Evolutionary conservation across 37 sponge, comb jelly and placozoan species (phyloP), one percentile per base, ranked within the genome.

Genomic region (Beroe forskalii): DNA sequence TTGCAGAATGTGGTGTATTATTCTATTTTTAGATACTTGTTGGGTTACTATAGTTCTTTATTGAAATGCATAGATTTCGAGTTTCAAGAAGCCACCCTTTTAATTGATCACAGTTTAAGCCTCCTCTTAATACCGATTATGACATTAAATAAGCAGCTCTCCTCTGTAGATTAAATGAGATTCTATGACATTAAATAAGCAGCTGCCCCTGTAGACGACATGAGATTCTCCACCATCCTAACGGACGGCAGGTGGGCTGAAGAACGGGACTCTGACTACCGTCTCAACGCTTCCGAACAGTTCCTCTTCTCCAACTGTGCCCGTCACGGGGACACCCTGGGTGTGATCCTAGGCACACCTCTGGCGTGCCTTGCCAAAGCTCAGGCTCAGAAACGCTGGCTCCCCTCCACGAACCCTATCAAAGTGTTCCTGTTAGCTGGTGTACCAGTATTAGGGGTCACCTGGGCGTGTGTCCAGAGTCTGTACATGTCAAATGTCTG

Each of bases 281-380:
- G 3, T 12, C 48, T 80, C n/a, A 80, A 17, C 24, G 30, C 55
- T 9, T 0, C 0, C 12, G 86, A 80, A 37, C 22, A 12, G 55
- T 80, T 42, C 55, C 55, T 80, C 30, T 44, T 80, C 4, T 12
- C 31, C 12, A 80, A 80, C 86, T 80, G 86, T 80, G 17, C 31
- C 25, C n/a, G 86, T 22, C 86, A 80, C 55, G 43, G 38, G 4
- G 86, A 80, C 55, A 80, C 86, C 1, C 24, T 44, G 27, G 86
- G 86, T 39, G 55, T 80, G 17, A 80, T 80, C 8, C 72, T 69
- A 1, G 72, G 72, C 32, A 9, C 32, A 17, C 72, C 72, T 19
- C 17, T 33, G 4, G 72, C 72, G 2, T 27, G 33, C 32, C 72
- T 69, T 19, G 55, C 40, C n/a, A 44, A 41, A 27, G 44, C 42